Conservation (phyloP, 2,797 vertebrate genomes). For the Typhlichthys eigenmanni region DNA sequence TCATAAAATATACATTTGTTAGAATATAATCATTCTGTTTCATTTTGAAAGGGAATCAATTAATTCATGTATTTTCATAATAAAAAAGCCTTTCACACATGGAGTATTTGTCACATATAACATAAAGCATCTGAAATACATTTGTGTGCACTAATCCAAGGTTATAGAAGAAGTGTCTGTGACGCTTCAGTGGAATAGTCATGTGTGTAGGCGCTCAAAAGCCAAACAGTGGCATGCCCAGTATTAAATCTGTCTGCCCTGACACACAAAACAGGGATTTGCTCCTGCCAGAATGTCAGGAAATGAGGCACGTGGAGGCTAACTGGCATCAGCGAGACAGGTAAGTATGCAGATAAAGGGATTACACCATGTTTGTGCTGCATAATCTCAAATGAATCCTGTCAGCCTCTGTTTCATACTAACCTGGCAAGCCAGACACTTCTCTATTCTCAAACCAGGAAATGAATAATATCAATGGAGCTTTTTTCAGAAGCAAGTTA, state of each 20-base stretch:
- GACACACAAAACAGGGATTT: slow-evolving; percentile 75
- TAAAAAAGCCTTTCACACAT: too few species aligned
- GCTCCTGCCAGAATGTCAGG: slow-evolving; percentile 68
- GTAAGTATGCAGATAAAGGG: slow-evolving; percentile 78
- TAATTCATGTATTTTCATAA: too few species aligned
- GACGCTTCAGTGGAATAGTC: slow-evolving; percentile 57
- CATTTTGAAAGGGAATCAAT: too few species aligned
- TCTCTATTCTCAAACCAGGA: slow-evolving; percentile 45
- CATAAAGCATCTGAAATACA: too few species aligned
- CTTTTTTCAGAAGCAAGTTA: slow-evolving; percentile 45
- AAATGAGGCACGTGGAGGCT: slow-evolving; percentile 65
- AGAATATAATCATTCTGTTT: too few species aligned
- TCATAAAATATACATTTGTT: too few species aligned
- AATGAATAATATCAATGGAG: slow-evolving; percentile 46
- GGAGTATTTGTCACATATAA: too few species aligned
- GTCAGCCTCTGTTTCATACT: slow-evolving; percentile 66
- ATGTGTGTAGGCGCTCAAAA: slow-evolving; percentile 61
- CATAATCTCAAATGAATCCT: slow-evolving; percentile 77
- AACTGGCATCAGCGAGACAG: slow-evolving; percentile 73
- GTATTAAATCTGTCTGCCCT: slow-evolving; percentile 67
- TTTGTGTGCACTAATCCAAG: too few species aligned
- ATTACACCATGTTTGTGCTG: slow-evolving; percentile 72
- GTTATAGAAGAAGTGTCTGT: slow-evolving; percentile 27
- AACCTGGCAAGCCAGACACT: slow-evolving; percentile 52
- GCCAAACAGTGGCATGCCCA: slow-evolving; percentile 67